Percentiles rank a stretch among this genome's conserved stretches.
Conservation (phyloP, 2,797 vertebrate genomes). For the Mareca strepera region DNA sequence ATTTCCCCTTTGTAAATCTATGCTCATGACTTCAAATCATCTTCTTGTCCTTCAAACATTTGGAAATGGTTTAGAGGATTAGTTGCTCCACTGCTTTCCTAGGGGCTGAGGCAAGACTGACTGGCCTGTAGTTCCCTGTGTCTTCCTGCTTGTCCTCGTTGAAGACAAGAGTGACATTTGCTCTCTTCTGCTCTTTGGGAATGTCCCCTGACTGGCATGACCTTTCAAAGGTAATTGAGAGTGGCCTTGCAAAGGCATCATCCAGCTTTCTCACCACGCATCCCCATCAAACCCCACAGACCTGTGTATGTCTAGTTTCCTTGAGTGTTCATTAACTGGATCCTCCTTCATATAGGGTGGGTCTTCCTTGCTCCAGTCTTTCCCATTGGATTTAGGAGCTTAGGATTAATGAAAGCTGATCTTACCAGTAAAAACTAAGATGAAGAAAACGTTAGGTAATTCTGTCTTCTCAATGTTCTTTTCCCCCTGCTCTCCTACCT, state of each 20-base stretch:
- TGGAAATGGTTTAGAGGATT: neutral
- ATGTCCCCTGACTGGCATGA: neutral
- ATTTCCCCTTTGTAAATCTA: neutral
- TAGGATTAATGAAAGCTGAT: neutral
- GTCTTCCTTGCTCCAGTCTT: neutral
- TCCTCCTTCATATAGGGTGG: neutral
- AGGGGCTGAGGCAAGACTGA: neutral
- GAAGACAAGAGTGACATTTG: neutral
- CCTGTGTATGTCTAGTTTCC: neutral
- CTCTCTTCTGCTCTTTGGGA: neutral
- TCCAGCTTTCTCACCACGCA: neutral
- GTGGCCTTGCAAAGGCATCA: neutral
- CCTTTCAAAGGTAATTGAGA: neutral
- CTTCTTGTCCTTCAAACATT: neutral
- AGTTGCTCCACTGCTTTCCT: neutral
- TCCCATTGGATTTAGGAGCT: neutral
- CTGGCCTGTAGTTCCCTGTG: accelerated
- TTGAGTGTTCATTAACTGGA: neutral
- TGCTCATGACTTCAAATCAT: neutral
- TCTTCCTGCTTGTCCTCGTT: neutral
- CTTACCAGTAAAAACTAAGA: neutral
- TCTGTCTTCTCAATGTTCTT: neutral
- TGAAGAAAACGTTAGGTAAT: neutral
- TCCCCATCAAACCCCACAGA: neutral
- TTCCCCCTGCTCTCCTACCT: neutral